Base-by-base conservation (phyloP, 2,797 vertebrate species). In the Eremophila alpestris region DNA sequence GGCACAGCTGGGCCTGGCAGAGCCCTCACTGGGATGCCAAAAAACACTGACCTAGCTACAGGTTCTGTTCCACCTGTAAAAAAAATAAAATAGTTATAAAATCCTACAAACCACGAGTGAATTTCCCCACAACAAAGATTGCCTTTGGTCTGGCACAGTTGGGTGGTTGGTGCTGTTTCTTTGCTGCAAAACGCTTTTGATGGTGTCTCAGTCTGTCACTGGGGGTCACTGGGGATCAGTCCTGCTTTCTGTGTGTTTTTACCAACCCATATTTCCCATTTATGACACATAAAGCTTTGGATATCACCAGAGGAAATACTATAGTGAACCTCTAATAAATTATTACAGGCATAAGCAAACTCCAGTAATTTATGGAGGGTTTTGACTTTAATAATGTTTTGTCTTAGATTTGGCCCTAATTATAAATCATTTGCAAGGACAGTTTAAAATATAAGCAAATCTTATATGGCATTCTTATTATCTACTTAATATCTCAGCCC, bases 361-460 rank as follows among this genome's bases (percentile, higher is more conserved):
- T 11, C 7, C 10, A 32, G 89, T 97, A 95, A 97, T 97, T 97
- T 97, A 97, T 95, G 71, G 83, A 45, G 87, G 88, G 93, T 36
- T 94, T 96, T 95, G 96, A 96, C 96, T 97, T 97, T 97, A 96
- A 97, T 97, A 95, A 97, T 96, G 97, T 97, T 98, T 97, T 98
- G 97, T 97, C 97, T 97, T 97, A 96, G 96, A 96, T 97, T 97
- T 97, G 93, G 95, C 94, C 96, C 86, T 97, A 96, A 97, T 97
- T 98, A 97, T 98, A 98, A 97, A 98, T 97, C 97, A 96, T 96
- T 95, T 90, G 91, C 93, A 90, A 97, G 94, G 96, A 92, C 97
- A 94, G 96, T 95, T 97, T 97, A 97, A 98, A 97, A 97, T 96
- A 95, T 97, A 97, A 96, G 97, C 97, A 97, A 98, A 97, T 97